A percentile compares a stretch with the other conserved stretches of the same genome.
These are phyloP conservation scores for Leptinotarsa peninsularis DNA, from an alignment of 2,888 invertebrate genomes.

Conservation along the genomic window DNA sequence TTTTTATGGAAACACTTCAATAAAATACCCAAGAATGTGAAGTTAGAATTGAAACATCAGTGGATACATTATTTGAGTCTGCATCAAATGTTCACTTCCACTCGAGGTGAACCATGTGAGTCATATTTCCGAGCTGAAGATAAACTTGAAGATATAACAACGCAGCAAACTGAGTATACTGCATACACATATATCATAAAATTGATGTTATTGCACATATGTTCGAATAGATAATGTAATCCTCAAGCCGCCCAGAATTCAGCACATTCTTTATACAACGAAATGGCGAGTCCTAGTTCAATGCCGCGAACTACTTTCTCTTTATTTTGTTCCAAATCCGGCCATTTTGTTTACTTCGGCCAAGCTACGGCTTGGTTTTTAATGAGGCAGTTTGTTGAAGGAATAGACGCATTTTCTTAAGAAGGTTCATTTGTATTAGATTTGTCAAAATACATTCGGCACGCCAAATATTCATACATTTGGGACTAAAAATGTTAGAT, in stretches of 20 bases:
- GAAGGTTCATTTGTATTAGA: background rate
- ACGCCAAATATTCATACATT: too few species aligned
- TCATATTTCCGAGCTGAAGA: background rate
- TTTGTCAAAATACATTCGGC: background rate
- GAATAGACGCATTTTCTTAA: background rate
- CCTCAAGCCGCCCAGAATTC: background rate
- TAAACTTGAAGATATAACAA: background rate
- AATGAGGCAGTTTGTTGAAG: constrained; percentile 13
- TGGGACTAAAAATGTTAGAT: too few species aligned
- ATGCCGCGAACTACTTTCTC: constrained; percentile 29
- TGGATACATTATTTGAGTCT: background rate
- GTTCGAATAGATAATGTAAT: background rate
- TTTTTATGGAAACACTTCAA: too few species aligned
- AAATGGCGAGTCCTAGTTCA: constrained; percentile 22
- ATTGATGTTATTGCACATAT: background rate
- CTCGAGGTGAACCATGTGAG: background rate
- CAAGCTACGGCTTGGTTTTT: background rate
- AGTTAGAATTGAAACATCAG: too few species aligned
- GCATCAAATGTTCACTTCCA: background rate
- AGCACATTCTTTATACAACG: constrained; percentile 1
- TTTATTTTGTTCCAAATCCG: constrained; percentile 24
- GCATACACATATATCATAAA: background rate
- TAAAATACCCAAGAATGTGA: too few species aligned
- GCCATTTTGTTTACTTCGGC: constrained; percentile 12
- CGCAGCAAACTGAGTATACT: too few species aligned